Conservation (phyloP, 2,888 invertebrate species). For the Agonopterix alstromeriana region DNA sequence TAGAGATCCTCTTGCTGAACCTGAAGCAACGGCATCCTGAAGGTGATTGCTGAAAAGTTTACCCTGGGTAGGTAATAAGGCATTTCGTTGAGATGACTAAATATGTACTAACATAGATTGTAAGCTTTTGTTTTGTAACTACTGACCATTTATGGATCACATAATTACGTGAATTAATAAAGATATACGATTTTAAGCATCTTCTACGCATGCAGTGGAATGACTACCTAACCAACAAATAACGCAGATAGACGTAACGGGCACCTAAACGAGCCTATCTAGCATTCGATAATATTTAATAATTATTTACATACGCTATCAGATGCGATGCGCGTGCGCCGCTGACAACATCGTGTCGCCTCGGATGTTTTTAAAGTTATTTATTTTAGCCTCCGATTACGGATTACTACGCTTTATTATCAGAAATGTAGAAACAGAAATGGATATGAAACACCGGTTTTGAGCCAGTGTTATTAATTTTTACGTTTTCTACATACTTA, state of each 20-base stretch:
- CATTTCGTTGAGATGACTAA: too few species aligned
- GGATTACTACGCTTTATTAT: neutral
- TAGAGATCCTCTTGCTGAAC: too few species aligned
- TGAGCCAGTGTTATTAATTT: too few species aligned
- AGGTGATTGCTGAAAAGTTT: too few species aligned
- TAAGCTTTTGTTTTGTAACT: too few species aligned
- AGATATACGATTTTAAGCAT: too few species aligned
- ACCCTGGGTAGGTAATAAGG: too few species aligned
- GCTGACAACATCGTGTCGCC: constrained; percentile 42
- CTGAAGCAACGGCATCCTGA: too few species aligned
- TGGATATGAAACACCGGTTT: neutral
- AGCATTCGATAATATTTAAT: constrained; percentile 69
- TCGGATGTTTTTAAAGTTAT: constrained; percentile 36
- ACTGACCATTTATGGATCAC: too few species aligned
- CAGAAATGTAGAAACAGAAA: neutral
- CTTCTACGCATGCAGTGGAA: neutral
- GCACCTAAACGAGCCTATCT: constrained; percentile 70
- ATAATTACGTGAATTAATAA: too few species aligned
- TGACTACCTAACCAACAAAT: constrained; percentile 61
- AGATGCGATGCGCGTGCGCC: constrained; percentile 49
- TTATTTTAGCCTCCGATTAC: constrained; percentile 23
- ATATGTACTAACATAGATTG: too few species aligned
- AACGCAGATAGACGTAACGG: constrained; percentile 65
- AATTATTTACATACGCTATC: constrained; percentile 72
- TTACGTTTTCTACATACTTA: too few species aligned